Conservation (phyloP, 2,797 vertebrate genomes). For the Xerus rutilus region DNA sequence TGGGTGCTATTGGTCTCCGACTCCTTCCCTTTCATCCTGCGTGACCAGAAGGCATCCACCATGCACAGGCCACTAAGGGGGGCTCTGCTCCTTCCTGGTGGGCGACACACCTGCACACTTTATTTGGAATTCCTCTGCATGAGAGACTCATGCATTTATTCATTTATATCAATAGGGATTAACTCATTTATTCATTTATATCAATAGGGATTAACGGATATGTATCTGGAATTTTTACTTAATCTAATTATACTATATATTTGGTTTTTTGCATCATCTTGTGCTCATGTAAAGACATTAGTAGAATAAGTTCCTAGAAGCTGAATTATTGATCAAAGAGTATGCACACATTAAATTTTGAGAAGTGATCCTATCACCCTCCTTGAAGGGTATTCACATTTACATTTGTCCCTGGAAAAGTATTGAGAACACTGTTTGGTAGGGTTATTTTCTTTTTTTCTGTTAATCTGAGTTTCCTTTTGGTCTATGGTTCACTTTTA, state of each 20-base stretch:
- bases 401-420: neutral
- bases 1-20: neutral
- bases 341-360: neutral
- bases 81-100: neutral
- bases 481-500: neutral
- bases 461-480: neutral
- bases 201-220: neutral
- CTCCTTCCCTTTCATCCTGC: neutral
- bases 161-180: neutral
- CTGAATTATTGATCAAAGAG: neutral
- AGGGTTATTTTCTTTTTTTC: neutral
- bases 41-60: neutral
- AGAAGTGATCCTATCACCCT: neutral
- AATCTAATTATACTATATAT: neutral
- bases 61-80: no score
- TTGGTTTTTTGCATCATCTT: slow-evolving; percentile 11
- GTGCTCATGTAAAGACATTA: neutral
- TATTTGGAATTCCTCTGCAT: neutral
- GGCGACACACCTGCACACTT: neutral
- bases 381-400: neutral
- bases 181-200: neutral
- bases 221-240: neutral
- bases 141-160: neutral
- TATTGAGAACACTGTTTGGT: neutral
- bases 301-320: neutral